phyloP scores from a whole-genome alignment of 1,140 invertebrate species.

The Nautilus pompilius region DNA sequence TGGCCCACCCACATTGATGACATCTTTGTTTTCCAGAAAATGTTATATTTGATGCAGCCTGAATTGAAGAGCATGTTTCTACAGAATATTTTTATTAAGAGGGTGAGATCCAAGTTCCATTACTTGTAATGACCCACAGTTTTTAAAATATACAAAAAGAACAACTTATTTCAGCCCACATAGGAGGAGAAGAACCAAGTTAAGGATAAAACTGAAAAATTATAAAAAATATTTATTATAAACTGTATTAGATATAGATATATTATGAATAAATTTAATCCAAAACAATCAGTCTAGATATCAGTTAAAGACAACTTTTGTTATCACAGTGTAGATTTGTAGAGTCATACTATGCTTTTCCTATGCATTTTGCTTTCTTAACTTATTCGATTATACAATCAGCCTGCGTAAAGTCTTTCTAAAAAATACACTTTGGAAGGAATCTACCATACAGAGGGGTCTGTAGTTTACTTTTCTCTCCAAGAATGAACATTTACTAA shows the following conservation, averaged over 20 bases:
- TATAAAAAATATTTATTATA: neutral
- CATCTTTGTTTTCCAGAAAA: slow-evolving; percentile 33
- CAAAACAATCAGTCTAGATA: too few relatives aligned
- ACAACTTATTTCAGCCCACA: neutral
- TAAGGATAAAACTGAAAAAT: neutral
- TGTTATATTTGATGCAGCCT: slow-evolving; percentile 47
- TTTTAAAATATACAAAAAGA: neutral
- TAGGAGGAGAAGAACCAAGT: neutral
- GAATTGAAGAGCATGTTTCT: slow-evolving; percentile 52
- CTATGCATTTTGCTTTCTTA: too few relatives aligned
- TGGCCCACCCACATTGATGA: too few relatives aligned
- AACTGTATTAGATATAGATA: neutral
- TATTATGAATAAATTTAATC: slow-evolving; percentile 1
- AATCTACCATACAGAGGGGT: too few relatives aligned
- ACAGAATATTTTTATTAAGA: slow-evolving; percentile 51
- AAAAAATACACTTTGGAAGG: too few relatives aligned
- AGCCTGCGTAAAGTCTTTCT: too few relatives aligned
- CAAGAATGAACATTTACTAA: too few relatives aligned
- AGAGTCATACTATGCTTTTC: too few relatives aligned
- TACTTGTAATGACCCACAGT: neutral
- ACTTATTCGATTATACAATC: too few relatives aligned
- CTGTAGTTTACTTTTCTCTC: too few relatives aligned
- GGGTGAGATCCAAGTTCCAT: slow-evolving; percentile 21
- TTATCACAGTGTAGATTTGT: too few relatives aligned
- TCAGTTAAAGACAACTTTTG: too few relatives aligned